phyloP scores from a whole-genome alignment of 2,797 vertebrate species.

The Martes flavigula region DNA sequence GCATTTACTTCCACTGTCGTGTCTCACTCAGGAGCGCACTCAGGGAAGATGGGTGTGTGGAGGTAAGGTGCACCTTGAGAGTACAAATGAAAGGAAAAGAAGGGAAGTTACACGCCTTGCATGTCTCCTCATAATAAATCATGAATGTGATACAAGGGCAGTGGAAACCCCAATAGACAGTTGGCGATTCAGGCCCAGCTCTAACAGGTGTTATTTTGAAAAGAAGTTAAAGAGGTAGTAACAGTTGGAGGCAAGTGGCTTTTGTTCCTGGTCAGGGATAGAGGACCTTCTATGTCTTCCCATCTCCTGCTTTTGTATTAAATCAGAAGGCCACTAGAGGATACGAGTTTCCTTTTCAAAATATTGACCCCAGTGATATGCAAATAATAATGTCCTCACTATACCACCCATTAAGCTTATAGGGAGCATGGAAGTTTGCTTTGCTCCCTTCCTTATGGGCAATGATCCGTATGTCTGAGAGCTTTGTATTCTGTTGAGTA shows the following conservation, averaged over 20 bases:
- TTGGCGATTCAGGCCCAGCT: background rate
- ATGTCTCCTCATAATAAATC: conserved; percentile 41
- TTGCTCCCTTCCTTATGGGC: background rate
- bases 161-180: conserved; percentile 59
- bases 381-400: fast-evolving
- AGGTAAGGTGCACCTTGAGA: conserved; percentile 70
- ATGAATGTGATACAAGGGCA: background rate
- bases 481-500: background rate
- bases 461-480: background rate
- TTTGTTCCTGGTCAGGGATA: background rate
- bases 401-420: background rate
- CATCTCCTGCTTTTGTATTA: background rate
- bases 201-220: background rate
- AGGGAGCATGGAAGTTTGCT: background rate
- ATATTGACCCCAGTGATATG: too few species aligned
- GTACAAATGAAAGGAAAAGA: conserved; percentile 67
- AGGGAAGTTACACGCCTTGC: conserved; percentile 36
- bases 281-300: background rate
- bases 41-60: conserved; percentile 71
- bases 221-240: conserved; percentile 26
- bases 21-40: conserved; percentile 61
- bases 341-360: background rate
- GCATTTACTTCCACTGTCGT: conserved; percentile 61
- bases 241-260: background rate
- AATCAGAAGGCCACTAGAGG: background rate